Evolutionary conservation across 2,113 vertebrate species (phyloP).

Genomic region (Macquaria ambigua): DNA sequence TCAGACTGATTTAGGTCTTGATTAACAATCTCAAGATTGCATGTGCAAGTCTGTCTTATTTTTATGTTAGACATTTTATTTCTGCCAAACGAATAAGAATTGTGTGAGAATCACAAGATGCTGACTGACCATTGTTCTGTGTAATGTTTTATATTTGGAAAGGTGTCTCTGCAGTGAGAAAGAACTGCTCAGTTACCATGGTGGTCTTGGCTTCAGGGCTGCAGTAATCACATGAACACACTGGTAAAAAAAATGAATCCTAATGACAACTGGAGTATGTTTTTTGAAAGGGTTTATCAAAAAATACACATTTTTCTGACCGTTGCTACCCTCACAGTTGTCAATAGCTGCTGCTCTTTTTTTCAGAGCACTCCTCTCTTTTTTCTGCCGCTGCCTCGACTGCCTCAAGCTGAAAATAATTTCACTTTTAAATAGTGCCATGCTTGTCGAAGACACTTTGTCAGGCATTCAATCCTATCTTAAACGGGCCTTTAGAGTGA

Average conservation of each 20-base stretch:
- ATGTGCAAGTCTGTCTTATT: not conserved
- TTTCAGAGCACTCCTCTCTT: not conserved
- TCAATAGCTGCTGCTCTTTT: slow-evolving; percentile 21
- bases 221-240: not conserved
- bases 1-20: not conserved
- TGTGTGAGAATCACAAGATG: slow-evolving; percentile 20
- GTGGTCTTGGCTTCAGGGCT: not conserved
- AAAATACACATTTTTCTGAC: not conserved
- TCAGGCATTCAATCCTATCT: slow-evolving; percentile 38
- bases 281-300: not conserved
- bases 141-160: slow-evolving; percentile 22
- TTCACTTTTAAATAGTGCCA: slow-evolving; percentile 45
- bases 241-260: not conserved
- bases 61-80: slow-evolving; percentile 3
- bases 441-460: slow-evolving; percentile 34
- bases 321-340: not conserved
- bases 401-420: slow-evolving; percentile 53
- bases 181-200: not conserved
- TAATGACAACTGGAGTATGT: not conserved
- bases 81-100: not conserved
- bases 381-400: slow-evolving; percentile 4
- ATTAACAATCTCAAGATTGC: not conserved
- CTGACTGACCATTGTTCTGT: slow-evolving; percentile 33
- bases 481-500: slow-evolving; percentile 37
- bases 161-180: not conserved